Base-by-base conservation (phyloP, 2,113 vertebrate genomes). In the Nibea coibor region DNA sequence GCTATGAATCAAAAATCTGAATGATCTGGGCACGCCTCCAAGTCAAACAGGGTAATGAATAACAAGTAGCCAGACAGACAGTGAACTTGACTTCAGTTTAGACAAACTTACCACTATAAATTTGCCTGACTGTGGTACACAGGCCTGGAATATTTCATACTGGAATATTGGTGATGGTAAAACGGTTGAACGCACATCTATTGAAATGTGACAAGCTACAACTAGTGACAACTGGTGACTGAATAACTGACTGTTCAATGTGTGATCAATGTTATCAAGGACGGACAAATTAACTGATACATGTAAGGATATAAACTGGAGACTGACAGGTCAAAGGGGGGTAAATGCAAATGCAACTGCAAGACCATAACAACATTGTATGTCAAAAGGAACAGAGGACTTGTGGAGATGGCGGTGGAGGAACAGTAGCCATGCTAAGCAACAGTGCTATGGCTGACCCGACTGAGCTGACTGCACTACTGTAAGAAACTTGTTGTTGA, bases 41-140 rank as follows among this genome's bases (percentile, higher is more conserved):
- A 92, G 76, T 75, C 75, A 93, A 87, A 91, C 81, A 87, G 67
- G 14, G 65, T 82, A 88, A 78, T 86, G 88, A 88, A 85, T 84
- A 88, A 83, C 73, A 90, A 71, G 67, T 31, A 72, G 16, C n/a
- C n/a, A 78, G 68, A 56, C 54, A 72, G 57, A 67, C 69, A 69
- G 67, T 73, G 61, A 84, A 74, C 57, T 48, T 72, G 78, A 84
- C 71, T 87, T 83, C 16, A 70, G 43, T 81, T 81, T 61, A 68
- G 47, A 85, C 76, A 90, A 85, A 74, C 24, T 31, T 42, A 45
- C 59, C 28, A 43, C 47, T 47, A 47, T 39, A 80, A 75, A 72
- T 75, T 48, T 58, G 20, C 5, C 12, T 26, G 58, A 67, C n/a
- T 54, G 26, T 5, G 6, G 22, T 3, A 58, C 57, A 59, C 24